phyloP scores from a whole-genome alignment of 1,140 invertebrate genomes.

The Geopemphigus sp. region DNA sequence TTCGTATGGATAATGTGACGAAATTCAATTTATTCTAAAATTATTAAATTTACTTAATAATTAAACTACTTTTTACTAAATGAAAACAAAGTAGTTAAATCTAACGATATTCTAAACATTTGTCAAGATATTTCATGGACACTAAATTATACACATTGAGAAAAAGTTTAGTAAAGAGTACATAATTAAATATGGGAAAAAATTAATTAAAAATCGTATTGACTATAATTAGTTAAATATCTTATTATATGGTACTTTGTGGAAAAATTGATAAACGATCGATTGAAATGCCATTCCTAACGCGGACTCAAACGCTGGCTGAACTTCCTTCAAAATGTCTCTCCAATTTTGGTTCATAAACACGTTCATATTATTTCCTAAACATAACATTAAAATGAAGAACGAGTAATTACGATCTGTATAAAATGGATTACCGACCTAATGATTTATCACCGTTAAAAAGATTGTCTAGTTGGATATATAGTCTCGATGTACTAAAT shows the following conservation, averaged over 20 bases:
- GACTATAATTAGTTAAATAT: conserved; percentile 37
- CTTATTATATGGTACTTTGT: conserved; percentile 55
- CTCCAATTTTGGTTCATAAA: conserved; percentile 64
- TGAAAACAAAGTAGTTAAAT: no score
- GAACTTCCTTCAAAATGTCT: conserved; percentile 59
- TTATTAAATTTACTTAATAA: neutral
- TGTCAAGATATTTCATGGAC: neutral
- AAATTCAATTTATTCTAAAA: neutral
- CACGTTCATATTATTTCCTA: conserved; percentile 58
- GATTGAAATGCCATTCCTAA: conserved; percentile 58
- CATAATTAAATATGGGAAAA: neutral
- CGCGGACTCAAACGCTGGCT: conserved; percentile 57
- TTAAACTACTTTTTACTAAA: neutral
- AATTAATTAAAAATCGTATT: neutral
- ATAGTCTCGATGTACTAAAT: conserved; percentile 51
- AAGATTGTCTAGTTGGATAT: conserved; percentile 51
- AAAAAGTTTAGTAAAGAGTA: no score
- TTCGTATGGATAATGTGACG: neutral
- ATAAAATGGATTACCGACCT: neutral
- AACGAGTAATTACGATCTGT: neutral
- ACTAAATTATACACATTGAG: neutral
- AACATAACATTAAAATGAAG: neutral
- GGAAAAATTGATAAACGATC: conserved; percentile 57
- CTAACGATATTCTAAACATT: neutral
- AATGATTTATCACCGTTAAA: conserved; percentile 28